Evolutionary conservation across 2,888 invertebrate genomes (phyloP), one percentile per base, ranked within the genome.

Genomic region (Ferdinandea cuprea): DNA sequence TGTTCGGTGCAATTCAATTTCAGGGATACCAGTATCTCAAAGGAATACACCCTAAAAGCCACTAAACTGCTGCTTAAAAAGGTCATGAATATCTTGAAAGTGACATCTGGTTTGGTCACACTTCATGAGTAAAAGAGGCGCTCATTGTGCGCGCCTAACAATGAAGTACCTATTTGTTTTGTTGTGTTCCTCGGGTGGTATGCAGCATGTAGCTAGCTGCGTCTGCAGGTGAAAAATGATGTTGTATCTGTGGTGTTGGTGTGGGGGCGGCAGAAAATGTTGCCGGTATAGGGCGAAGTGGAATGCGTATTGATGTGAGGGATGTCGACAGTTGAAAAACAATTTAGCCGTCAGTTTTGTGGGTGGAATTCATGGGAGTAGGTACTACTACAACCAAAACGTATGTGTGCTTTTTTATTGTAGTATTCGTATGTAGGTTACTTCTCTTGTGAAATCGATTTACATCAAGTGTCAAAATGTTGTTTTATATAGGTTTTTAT

Each of bases 161-260:
- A 48, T 44, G 56, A 48, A 68, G 61, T 61, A 35, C 52, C 19
- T 46, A 8, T 17, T 19, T 40, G 11, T 48, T 48, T 37, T 9
- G 30, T 37, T 30, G 32, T 15, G 28, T 35, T 21, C 21, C 50
- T 28, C n/a, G n/a, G n/a, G n/a, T n/a, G n/a, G n/a, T n/a, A n/a
- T n/a, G n/a, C n/a, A n/a, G n/a, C n/a, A n/a, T n/a, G n/a, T n/a
- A n/a, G 56, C 40, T 37, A 52, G 59, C 48, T 19, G 48, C 46
- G 66, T 40, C 59, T 79, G 54, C 73, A 79, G 79, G 79, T 79
- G 73, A 79, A 79, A 73, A 73, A 79, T 79, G 79, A 73, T 79
- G 79, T 56, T 68, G 59, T 32, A 66, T 58, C 54, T 48, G 40
- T 52, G 59, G 44, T 28, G 32, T 15, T 42, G 42, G 8, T 66